Evolutionary conservation across 1,140 invertebrate species (phyloP).

Genomic region (Listronotus bonariensis): DNA sequence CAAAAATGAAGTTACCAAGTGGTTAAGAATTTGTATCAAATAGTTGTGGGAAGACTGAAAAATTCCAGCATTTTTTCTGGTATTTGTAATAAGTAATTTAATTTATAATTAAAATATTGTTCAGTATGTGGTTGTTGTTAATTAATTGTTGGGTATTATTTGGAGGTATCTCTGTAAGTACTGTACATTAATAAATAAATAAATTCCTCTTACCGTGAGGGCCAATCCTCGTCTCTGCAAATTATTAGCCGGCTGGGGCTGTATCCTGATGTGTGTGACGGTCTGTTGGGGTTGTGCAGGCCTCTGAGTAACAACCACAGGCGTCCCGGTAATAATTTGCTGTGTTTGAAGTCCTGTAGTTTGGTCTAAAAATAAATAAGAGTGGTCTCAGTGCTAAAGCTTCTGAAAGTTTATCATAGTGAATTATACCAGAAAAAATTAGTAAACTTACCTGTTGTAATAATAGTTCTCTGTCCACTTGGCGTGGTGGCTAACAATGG

Average conservation of each 20-base stretch:
- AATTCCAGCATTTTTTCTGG: too few species aligned
- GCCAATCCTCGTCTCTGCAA: constrained; percentile 74
- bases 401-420: too few species aligned
- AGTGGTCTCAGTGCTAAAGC: background rate
- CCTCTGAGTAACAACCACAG: constrained; percentile 47
- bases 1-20: too few species aligned
- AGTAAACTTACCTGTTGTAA: constrained; percentile 38
- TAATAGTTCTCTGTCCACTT: constrained; percentile 42
- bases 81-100: too few species aligned
- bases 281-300: constrained; percentile 55
- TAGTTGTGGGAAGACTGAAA: too few species aligned
- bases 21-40: too few species aligned
- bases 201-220: constrained; percentile 71
- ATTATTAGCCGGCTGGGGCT: constrained; percentile 60
- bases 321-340: constrained; percentile 39
- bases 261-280: constrained; percentile 63
- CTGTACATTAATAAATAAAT: background rate
- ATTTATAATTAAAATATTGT: too few species aligned
- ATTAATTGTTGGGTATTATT: too few species aligned
- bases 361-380: constrained; percentile 27
- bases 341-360: constrained; percentile 30
- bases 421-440: too few species aligned
- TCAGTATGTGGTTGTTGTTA: too few species aligned
- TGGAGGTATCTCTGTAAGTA: background rate
- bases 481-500: constrained; percentile 49